Evolutionary conservation across 2,113 vertebrate genomes (phyloP).

Genomic region (Euleptes europaea): DNA sequence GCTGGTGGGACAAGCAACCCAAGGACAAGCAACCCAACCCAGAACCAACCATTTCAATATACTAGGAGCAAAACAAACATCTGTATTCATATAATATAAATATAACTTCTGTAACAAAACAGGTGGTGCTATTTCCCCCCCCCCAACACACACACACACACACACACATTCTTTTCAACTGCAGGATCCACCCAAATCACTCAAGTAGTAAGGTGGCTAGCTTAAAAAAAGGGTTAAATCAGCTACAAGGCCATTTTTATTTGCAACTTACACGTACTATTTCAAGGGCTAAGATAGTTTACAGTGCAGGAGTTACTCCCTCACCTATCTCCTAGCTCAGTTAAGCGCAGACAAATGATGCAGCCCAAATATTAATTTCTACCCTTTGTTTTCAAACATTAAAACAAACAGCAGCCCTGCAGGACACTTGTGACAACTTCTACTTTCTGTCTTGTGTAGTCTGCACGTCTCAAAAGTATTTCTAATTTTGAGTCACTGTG

Average conservation of each 20-base stretch:
- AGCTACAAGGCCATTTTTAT: background rate
- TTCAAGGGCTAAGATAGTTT: background rate
- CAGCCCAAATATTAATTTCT: background rate
- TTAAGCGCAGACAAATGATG: background rate
- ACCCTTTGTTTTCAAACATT: background rate
- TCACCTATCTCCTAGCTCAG: background rate
- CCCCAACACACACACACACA: too few species aligned
- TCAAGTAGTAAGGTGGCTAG: background rate
- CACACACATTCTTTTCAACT: background rate
- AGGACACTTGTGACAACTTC: conserved; percentile 35
- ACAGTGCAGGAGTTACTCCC: background rate
- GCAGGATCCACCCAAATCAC: background rate
- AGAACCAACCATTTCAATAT: too few species aligned
- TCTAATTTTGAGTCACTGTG: conserved; percentile 49
- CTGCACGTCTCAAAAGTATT: conserved; percentile 19
- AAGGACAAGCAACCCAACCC: too few species aligned
- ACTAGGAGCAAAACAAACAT: too few species aligned
- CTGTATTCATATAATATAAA: background rate
- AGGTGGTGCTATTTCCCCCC: background rate
- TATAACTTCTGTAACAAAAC: background rate
- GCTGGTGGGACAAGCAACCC: too few species aligned
- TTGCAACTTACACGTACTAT: background rate
- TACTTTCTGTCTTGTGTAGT: conserved; percentile 39
- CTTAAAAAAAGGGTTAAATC: background rate
- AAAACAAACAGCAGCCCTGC: conserved; percentile 39